phyloP scores from a whole-genome alignment of 2,113 vertebrate genomes.

The Penelope pileata region DNA sequence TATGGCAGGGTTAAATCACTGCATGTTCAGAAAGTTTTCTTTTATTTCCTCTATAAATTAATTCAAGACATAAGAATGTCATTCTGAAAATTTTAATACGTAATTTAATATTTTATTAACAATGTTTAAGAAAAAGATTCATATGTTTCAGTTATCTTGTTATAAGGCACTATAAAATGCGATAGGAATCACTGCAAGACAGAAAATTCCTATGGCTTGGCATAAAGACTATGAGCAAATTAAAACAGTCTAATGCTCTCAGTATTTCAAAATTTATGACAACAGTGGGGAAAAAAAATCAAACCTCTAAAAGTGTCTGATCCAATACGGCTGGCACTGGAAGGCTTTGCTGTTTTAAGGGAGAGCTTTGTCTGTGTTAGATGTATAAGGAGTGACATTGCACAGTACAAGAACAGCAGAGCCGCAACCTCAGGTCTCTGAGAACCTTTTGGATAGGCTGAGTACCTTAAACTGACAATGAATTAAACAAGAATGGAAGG shows the following conservation, averaged over 20 bases:
- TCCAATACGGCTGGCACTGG: not conserved
- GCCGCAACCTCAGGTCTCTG: not conserved
- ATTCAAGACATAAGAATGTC: constrained; percentile 48
- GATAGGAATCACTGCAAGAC: constrained; percentile 17
- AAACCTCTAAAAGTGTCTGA: not conserved
- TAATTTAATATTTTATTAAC: constrained; percentile 80
- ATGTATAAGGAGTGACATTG: not conserved
- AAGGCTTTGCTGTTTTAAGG: not conserved
- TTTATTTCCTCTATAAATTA: constrained; percentile 77
- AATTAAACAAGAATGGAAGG: constrained; percentile 40
- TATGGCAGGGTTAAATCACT: constrained; percentile 70
- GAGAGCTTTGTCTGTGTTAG: not conserved
- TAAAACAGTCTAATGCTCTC: constrained; percentile 8
- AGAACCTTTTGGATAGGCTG: not conserved
- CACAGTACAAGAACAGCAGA: not conserved
- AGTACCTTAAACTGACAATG: constrained; percentile 21
- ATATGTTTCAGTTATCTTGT: constrained; percentile 37
- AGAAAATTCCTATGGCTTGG: not conserved
- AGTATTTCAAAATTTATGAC: not conserved
- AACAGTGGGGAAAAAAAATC: not conserved
- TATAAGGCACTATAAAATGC: constrained; percentile 36
- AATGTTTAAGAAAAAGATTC: constrained; percentile 58
- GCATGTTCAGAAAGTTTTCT: constrained; percentile 57
- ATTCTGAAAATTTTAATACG: constrained; percentile 70
- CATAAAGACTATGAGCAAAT: constrained; percentile 24